Evolutionary conservation across 2,113 vertebrate genomes (phyloP).

Genomic region (Alligator sinensis): DNA sequence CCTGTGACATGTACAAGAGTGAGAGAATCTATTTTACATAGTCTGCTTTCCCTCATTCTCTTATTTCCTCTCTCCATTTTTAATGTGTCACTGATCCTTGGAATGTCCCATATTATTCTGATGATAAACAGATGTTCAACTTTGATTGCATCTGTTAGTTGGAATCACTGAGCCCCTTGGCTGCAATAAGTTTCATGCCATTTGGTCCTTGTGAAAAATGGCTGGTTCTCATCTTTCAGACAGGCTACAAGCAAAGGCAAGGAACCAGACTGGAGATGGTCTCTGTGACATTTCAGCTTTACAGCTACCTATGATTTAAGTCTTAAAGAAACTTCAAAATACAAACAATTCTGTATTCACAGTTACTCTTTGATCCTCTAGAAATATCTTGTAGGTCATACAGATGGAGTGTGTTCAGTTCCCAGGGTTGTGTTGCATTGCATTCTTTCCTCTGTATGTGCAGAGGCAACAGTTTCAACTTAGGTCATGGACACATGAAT

Average conservation of each 20-base stretch:
- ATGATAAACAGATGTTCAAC: not conserved
- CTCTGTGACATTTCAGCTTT: not conserved
- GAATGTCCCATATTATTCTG: not conserved
- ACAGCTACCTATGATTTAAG: not conserved
- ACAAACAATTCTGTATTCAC: fast-evolving
- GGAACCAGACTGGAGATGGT: not conserved
- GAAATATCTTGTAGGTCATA: not conserved
- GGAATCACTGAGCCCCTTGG: not conserved
- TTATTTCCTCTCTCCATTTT: not conserved
- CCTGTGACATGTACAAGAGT: not conserved
- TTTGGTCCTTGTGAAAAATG: not conserved
- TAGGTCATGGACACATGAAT: too few relatives aligned
- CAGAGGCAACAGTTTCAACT: not conserved
- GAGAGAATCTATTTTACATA: not conserved
- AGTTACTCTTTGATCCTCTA: not conserved
- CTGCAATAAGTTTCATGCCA: not conserved
- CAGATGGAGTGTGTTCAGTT: not conserved
- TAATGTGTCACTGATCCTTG: not conserved
- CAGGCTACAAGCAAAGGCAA: not conserved
- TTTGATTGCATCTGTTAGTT: not conserved
- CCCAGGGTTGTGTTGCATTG: not conserved
- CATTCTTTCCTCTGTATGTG: not conserved
- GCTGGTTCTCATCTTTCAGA: not conserved
- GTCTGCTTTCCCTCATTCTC: not conserved
- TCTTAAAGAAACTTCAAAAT: not conserved